These are phyloP conservation scores for Drosophila merina DNA, from an alignment of 2,888 invertebrate species.

Conservation along the genomic window DNA sequence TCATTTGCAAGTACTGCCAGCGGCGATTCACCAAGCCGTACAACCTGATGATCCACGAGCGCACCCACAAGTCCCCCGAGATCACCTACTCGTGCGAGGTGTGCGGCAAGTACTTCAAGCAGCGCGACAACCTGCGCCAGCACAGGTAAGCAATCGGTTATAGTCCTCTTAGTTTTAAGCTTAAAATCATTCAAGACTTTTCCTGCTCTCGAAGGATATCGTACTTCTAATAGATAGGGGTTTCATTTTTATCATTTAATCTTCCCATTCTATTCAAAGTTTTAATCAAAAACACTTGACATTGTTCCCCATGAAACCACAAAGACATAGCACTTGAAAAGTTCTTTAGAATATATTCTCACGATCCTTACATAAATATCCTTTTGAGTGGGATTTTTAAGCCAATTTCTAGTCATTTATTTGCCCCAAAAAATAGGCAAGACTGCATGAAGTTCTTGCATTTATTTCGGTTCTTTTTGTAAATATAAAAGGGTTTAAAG, in stretches of 20 bases:
- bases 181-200: background rate
- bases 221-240: too few relatives aligned
- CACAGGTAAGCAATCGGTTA: slow-evolving; percentile 90
- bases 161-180: background rate
- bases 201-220: background rate
- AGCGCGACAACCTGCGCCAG: slow-evolving; percentile 97
- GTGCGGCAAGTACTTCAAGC: slow-evolving; percentile 98
- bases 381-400: too few relatives aligned
- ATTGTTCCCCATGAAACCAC: too few relatives aligned
- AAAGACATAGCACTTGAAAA: background rate
- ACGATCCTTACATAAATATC: too few relatives aligned
- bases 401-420: too few relatives aligned
- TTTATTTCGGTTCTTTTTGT: background rate
- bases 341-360: too few relatives aligned
- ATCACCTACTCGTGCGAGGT: slow-evolving; percentile 98
- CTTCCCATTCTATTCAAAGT: too few relatives aligned
- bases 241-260: too few relatives aligned
- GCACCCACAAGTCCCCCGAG: slow-evolving; percentile 98
- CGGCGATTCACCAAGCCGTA: slow-evolving; percentile 99
- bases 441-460: background rate
- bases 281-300: too few relatives aligned
- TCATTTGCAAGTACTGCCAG: slow-evolving; percentile 99
- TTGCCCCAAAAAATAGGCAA: background rate
- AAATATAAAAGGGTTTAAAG: slow-evolving; percentile 7
- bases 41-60: slow-evolving; percentile 99